These are phyloP conservation scores for Sebastes goodei DNA, from an alignment of 2,797 vertebrate genomes.

Conservation along the genomic window DNA sequence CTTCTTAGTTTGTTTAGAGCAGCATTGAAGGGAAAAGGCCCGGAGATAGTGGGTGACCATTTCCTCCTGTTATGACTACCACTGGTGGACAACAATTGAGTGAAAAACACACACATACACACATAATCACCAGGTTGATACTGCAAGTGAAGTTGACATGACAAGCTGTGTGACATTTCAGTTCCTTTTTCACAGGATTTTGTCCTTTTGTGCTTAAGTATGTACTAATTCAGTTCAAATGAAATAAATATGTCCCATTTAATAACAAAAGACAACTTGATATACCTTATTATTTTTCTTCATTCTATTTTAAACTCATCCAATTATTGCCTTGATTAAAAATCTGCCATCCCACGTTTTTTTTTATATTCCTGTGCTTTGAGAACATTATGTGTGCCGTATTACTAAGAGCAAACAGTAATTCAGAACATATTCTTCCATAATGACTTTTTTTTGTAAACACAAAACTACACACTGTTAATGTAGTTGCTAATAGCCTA, in stretches of 20 bases:
- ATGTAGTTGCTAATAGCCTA: neutral
- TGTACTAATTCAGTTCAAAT: neutral
- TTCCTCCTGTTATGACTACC: slow-evolving; percentile 67
- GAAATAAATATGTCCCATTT: neutral
- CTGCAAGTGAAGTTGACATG: neutral
- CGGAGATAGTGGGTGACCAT: slow-evolving; percentile 38
- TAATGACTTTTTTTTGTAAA: neutral
- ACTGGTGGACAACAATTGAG: slow-evolving; percentile 12
- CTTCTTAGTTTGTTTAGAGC: slow-evolving; percentile 41
- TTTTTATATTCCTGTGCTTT: neutral
- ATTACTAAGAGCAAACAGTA: neutral
- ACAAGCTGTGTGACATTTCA: neutral
- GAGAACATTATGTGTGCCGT: neutral
- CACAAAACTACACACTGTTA: neutral
- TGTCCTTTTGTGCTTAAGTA: neutral
- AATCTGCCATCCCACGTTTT: neutral
- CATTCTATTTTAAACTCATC: neutral
- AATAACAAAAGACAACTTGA: neutral
- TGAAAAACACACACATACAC: neutral
- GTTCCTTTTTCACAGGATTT: neutral
- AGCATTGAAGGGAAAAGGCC: slow-evolving; percentile 36
- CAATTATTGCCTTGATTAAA: neutral
- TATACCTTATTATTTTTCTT: neutral
- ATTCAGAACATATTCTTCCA: neutral
- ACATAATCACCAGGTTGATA: neutral